Evolutionary conservation across 2,113 vertebrate genomes (phyloP).

Genomic region (Dendropsophus ebraccatus): DNA sequence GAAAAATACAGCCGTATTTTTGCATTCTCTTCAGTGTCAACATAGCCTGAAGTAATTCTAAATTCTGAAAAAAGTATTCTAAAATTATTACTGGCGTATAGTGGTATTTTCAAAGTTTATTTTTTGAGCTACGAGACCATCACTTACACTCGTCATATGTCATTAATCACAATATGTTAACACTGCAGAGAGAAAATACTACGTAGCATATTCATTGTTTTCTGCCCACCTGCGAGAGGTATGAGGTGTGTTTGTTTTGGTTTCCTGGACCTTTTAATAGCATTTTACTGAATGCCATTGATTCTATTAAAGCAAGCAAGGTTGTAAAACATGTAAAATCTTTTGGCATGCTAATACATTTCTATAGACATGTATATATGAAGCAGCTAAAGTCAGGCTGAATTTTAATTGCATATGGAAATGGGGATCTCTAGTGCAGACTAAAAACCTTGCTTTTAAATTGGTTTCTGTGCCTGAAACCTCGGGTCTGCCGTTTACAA

Average conservation of each 20-base stretch:
- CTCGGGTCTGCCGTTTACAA: background rate
- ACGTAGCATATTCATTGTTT: background rate
- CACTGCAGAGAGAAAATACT: background rate
- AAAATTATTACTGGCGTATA: background rate
- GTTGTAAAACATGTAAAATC: slow-evolving; percentile 36
- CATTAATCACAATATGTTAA: background rate
- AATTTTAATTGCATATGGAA: slow-evolving; percentile 34
- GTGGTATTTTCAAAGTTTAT: background rate
- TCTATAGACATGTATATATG: background rate
- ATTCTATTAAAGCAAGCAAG: background rate
- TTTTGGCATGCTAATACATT: slow-evolving; percentile 47
- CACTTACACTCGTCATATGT: background rate
- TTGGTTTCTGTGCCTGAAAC: background rate
- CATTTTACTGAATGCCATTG: background rate
- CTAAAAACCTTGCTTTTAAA: background rate
- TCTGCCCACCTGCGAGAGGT: slow-evolving; percentile 7
- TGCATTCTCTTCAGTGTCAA: too few relatives aligned
- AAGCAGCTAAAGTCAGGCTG: background rate
- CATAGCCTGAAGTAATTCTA: too few relatives aligned
- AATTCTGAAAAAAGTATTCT: too few relatives aligned
- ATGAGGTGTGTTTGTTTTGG: slow-evolving; percentile 43
- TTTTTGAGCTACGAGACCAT: background rate
- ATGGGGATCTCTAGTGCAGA: background rate
- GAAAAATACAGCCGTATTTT: too few relatives aligned
- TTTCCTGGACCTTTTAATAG: slow-evolving; percentile 35